Percentiles rank a stretch among this genome's conserved stretches.
phyloP scores from a whole-genome alignment of 2,797 vertebrate species.

The Manis crassicaudata region DNA sequence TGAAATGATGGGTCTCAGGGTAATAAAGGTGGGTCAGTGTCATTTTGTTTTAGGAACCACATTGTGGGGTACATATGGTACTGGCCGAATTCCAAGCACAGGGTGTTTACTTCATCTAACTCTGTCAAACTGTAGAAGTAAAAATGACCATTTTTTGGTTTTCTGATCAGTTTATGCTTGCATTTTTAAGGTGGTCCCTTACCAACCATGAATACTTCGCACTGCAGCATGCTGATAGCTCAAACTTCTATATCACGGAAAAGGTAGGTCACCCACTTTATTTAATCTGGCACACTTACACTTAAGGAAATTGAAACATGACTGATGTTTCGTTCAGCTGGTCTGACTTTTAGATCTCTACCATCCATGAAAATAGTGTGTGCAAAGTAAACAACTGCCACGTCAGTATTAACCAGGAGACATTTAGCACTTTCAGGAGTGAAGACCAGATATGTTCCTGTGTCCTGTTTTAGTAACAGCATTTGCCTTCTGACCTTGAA shows the following conservation, averaged over 20 bases:
- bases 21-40: background rate
- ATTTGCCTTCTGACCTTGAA: background rate
- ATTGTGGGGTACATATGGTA: background rate
- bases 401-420: background rate
- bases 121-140: background rate
- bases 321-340: background rate
- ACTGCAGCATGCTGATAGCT: conserved; percentile 96
- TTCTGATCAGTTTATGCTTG: conserved; percentile 54
- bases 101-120: background rate
- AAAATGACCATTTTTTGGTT: background rate
- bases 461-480: background rate
- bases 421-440: background rate
- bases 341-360: background rate
- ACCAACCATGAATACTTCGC: conserved; percentile 94
- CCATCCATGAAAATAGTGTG: background rate
- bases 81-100: background rate
- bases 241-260: conserved; percentile 98
- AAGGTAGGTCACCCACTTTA: conserved; percentile 88
- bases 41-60: background rate
- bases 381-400: background rate
- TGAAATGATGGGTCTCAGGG: background rate
- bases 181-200: conserved; percentile 93
- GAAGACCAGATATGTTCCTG: background rate
- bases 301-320: background rate
- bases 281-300: background rate